Conservation (phyloP, 2,113 vertebrate genomes). For the Brevimyrus niger region DNA sequence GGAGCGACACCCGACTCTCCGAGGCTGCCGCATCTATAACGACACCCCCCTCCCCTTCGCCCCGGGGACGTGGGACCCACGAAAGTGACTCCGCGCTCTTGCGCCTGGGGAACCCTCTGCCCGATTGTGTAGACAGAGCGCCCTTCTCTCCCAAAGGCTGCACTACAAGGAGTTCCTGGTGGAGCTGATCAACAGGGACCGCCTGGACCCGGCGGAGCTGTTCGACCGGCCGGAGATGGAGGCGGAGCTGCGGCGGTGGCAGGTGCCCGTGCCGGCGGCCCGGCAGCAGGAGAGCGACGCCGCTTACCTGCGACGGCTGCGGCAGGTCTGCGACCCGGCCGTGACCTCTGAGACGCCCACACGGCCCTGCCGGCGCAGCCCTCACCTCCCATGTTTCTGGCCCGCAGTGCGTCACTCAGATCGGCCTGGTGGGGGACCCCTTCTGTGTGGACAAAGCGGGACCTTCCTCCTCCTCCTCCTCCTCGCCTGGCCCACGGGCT, state of each 20-base stretch:
- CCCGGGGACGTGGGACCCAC: not conserved
- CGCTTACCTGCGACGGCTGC: not conserved
- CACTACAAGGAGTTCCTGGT: slow-evolving; percentile 63
- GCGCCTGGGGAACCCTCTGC: not conserved
- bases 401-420: not conserved
- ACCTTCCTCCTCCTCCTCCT: not conserved
- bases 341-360: not conserved
- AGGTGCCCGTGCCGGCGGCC: not conserved
- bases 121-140: not conserved
- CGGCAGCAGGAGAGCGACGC: not conserved
- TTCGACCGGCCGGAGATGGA: slow-evolving; percentile 32
- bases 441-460: not conserved
- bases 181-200: slow-evolving; percentile 51
- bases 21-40: too few relatives aligned
- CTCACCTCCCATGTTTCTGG: not conserved
- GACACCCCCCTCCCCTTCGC: too few relatives aligned
- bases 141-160: slow-evolving; percentile 35
- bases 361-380: not conserved
- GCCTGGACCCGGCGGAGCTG: slow-evolving; percentile 50
- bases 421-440: not conserved
- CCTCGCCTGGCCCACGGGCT: not conserved
- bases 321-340: not conserved
- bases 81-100: not conserved
- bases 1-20: too few relatives aligned
- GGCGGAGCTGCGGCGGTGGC: not conserved